Conservation (phyloP, 2,797 vertebrate species). For the Cyprinella venusta region DNA sequence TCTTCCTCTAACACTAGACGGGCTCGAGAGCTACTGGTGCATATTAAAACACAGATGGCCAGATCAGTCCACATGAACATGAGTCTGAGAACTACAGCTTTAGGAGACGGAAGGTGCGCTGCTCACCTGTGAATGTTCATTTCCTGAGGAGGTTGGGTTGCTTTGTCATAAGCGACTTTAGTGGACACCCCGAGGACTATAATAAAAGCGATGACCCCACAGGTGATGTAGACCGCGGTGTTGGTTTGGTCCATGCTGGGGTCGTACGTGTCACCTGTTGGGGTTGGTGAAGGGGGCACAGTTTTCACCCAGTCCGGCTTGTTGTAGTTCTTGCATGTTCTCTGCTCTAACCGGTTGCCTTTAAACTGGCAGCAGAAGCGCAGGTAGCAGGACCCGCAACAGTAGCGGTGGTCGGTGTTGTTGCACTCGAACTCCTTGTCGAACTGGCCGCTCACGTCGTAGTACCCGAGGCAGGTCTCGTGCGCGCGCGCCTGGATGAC, state of each 20-base stretch:
- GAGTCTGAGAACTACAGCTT: not conserved
- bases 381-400: slow-evolving; percentile 96
- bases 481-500: slow-evolving; percentile 73
- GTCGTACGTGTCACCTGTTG: slow-evolving; percentile 87
- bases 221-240: slow-evolving; percentile 96
- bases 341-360: slow-evolving; percentile 91
- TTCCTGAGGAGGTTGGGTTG: slow-evolving; percentile 94
- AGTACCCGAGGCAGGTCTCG: slow-evolving; percentile 94
- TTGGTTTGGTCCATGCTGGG: slow-evolving; percentile 95
- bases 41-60: slow-evolving; percentile 37
- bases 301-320: slow-evolving; percentile 89
- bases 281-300: slow-evolving; percentile 75
- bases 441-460: slow-evolving; percentile 96
- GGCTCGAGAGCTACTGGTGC: slow-evolving; percentile 11
- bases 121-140: slow-evolving; percentile 99
- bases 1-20: slow-evolving; percentile 24
- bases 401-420: slow-evolving; percentile 96
- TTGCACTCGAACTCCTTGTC: slow-evolving; percentile 98
- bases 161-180: slow-evolving; percentile 98
- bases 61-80: not conserved
- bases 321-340: slow-evolving; percentile 90
- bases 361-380: slow-evolving; percentile 98
- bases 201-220: slow-evolving; percentile 95
- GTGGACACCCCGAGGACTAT: slow-evolving; percentile 92
- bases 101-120: not conserved